phyloP scores from a whole-genome alignment of 2,797 vertebrate genomes.

The Sebastolobus alascanus region DNA sequence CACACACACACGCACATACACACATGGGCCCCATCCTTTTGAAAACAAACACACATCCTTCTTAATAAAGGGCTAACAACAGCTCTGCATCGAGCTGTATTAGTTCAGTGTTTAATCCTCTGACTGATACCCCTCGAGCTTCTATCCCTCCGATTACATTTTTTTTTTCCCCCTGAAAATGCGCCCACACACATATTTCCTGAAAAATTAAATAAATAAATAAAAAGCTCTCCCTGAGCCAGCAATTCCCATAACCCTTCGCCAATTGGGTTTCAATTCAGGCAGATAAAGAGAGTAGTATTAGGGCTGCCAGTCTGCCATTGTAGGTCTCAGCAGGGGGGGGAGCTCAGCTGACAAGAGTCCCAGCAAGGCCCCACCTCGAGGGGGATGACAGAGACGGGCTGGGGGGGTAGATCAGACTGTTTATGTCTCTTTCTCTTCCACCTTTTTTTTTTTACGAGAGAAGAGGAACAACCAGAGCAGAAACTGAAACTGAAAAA shows the following conservation, averaged over 20 bases:
- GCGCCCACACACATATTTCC: constrained; percentile 60
- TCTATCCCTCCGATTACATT: constrained; percentile 55
- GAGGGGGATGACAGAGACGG: constrained; percentile 51
- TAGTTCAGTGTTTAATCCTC: constrained; percentile 73
- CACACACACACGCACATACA: constrained; percentile 33
- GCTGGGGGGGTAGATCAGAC: constrained; percentile 55
- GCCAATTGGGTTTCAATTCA: constrained; percentile 74
- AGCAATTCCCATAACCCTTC: constrained; percentile 69
- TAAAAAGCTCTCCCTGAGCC: constrained; percentile 47
- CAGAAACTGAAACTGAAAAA: constrained; percentile 17
- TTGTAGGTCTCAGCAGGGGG: constrained; percentile 68
- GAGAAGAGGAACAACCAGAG: constrained; percentile 16
- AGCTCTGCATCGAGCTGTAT: constrained; percentile 59
- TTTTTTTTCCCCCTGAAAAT: constrained; percentile 54
- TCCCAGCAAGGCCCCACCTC: constrained; percentile 62
- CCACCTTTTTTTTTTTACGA: neutral
- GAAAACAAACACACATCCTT: constrained; percentile 74
- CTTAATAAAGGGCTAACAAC: constrained; percentile 75
- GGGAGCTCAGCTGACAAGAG: constrained; percentile 67
- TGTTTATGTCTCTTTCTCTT: constrained; percentile 29
- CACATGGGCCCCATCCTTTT: constrained; percentile 40
- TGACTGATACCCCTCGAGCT: constrained; percentile 62
- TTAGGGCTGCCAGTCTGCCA: constrained; percentile 79
- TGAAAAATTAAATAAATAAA: constrained; percentile 55
- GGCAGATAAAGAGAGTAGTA: constrained; percentile 73